Evolutionary conservation across 2,113 vertebrate species (phyloP).

Genomic region (Pollachius pollachius): DNA sequence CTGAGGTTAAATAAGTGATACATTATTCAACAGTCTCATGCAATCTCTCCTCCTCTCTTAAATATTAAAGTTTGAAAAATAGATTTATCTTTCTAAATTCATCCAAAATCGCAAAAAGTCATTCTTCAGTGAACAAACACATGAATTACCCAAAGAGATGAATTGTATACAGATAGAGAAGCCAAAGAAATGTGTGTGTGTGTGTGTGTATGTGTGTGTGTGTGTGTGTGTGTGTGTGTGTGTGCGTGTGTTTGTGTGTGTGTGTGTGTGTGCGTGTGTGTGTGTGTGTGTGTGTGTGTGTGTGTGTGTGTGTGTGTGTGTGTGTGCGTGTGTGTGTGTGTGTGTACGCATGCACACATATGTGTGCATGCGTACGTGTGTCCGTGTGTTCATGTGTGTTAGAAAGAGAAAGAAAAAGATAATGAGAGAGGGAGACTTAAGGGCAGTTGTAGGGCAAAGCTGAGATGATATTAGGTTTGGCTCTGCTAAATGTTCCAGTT

Average conservation of each 20-base stretch:
- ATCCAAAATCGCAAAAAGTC: slow-evolving; percentile 47
- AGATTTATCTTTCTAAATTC: slow-evolving; percentile 57
- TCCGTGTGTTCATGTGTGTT: too few relatives aligned
- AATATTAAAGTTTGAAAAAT: slow-evolving; percentile 69
- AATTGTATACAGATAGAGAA: slow-evolving; percentile 10
- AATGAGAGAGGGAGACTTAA: background rate
- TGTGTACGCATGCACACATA: too few relatives aligned
- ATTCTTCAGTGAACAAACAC: slow-evolving; percentile 49
- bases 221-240: too few relatives aligned
- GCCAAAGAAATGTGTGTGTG: background rate
- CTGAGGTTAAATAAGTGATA: slow-evolving; percentile 57
- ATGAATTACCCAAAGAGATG: slow-evolving; percentile 50
- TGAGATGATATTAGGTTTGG: background rate
- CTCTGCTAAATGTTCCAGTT: too few relatives aligned
- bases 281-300: background rate
- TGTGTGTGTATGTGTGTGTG: background rate
- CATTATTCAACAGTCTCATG: slow-evolving; percentile 55
- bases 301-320: background rate
- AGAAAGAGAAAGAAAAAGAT: background rate
- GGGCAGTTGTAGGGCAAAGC: background rate
- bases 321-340: too few relatives aligned
- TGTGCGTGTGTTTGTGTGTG: too few relatives aligned
- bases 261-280: too few relatives aligned
- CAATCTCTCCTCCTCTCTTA: slow-evolving; percentile 38
- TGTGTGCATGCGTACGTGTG: too few relatives aligned